Evolutionary conservation across 2,888 invertebrate genomes (phyloP), one percentile per base, ranked within the genome.

Genomic region (Dusona sp.): DNA sequence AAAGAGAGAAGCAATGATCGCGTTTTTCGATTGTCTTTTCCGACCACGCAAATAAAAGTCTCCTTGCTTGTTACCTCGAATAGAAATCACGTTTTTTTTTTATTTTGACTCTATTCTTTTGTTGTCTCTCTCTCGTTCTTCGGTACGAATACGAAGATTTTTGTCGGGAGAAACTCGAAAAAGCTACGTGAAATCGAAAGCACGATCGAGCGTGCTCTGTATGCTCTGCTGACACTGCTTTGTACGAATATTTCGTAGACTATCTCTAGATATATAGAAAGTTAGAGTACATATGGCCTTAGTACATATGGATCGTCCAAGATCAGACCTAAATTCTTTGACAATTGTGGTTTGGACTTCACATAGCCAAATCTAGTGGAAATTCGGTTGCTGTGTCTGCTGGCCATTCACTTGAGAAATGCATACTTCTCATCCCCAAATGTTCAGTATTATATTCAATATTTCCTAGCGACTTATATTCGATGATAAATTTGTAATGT

Each of bases 31-130:
- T 72, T 79, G 64, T 83, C 61, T 70, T 65, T 72, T 77, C 79
- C 80, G 51, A 64, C 25, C 51, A 45, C 57, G 54, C 6, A 38
- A 83, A 87, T 88, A 87, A 88, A 83, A 86, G 87, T 88, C 77
- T 70, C 64, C 68, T 70, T 79, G 87, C 86, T 88, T 86, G 85
- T 88, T 88, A 83, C 64, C 82, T 42, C 67, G 83, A 86, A 77
- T 65, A 65, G 79, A 86, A 83, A 79, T 64, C 29, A 54, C 25
- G 36, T 78, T 79, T 42, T 61, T 79, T 82, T 38, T 13, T 36
- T 36, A 82, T 61, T 81, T 38, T 13, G 25, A 8, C 42, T 65
- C n/a, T 61, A 36, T 22, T 16, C n/a, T 19, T 45, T 54, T 33
- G 16, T 33, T 78, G 29, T 36, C 9, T 13, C 6, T 16, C 38